These are phyloP conservation scores for Eulemur macaco DNA, from an alignment of 2,113 vertebrate genomes.

Conservation along the genomic window DNA sequence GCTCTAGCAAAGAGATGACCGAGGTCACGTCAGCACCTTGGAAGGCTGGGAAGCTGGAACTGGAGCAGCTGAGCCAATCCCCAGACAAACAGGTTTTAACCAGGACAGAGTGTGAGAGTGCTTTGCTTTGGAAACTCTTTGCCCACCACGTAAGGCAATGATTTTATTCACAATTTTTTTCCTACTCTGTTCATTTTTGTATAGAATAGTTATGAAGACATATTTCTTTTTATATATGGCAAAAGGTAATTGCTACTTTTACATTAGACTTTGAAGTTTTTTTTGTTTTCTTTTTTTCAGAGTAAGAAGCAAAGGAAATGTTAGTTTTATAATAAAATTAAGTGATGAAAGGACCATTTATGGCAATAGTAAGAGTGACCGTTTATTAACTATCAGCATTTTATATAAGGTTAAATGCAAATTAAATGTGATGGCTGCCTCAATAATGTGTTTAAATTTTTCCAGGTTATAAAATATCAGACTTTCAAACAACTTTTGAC, in stretches of 20 bases:
- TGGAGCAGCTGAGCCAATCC: slow-evolving; percentile 82
- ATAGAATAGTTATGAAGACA: background rate
- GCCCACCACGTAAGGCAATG: slow-evolving; percentile 80
- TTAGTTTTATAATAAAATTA: slow-evolving; percentile 10
- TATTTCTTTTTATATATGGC: background rate
- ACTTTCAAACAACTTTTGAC: background rate
- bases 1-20: slow-evolving; percentile 81
- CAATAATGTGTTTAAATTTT: slow-evolving; percentile 18
- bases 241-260: background rate
- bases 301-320: background rate
- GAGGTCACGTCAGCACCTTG: slow-evolving; percentile 81
- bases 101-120: slow-evolving; percentile 84
- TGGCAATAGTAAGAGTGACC: background rate
- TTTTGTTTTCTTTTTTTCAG: background rate
- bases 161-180: slow-evolving; percentile 80
- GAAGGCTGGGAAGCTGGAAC: slow-evolving; percentile 85
- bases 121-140: slow-evolving; percentile 79
- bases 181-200: slow-evolving; percentile 78
- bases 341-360: background rate
- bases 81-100: slow-evolving; percentile 88
- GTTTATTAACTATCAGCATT: background rate
- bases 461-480: background rate
- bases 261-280: background rate
- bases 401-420: background rate
- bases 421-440: background rate